Evolutionary conservation across 2,888 invertebrate genomes (phyloP), one percentile per base, ranked within the genome.

Genomic region (Diabrotica balteata): DNA sequence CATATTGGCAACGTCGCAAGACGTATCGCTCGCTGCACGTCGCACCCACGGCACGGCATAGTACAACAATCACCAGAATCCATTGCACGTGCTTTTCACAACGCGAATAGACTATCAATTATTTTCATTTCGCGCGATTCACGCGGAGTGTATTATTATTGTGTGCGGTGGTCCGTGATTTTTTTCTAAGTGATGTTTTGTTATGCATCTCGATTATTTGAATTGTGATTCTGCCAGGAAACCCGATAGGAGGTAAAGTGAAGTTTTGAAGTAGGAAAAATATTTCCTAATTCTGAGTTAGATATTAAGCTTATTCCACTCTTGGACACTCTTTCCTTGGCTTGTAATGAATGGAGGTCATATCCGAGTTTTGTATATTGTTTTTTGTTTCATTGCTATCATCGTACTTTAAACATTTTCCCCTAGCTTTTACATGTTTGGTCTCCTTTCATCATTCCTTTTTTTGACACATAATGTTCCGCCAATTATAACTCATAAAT

Each of bases 71-170:
- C 54, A 43, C 58, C 68, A 63, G 64, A 67, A 70, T 63, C 64
- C 63, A 51, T 66, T 71, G 70, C 75, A 74, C 75, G 73, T 73
- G 72, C 32, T 32, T 32, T 72, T 63, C 66, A 52, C 60, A 69
- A 72, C 70, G 64, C 67, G 73, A 67, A 53, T 68, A 58, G 45
- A 52, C 49, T 68, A 64, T 55, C 54, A 54, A 45, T 63, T 67
- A 51, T 67, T 67, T 63, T 67, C 42, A 9, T 57, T 61, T 60
- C 59, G 57, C 52, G 32, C 64, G 10, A 22, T 10, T 59, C 51
- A 7, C 17, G 47, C 51, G 67, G 46, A 43, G 54, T 45, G 11
- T 51, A 11, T n/a, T 22, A 32, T 17, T 17, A 45, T n/a, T 49
- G 10, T 49, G 10, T 49, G 10, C 49, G 10, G 49, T 11, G 49